Conservation (phyloP, 2,888 invertebrate species). For the Drosophila meridiana region DNA sequence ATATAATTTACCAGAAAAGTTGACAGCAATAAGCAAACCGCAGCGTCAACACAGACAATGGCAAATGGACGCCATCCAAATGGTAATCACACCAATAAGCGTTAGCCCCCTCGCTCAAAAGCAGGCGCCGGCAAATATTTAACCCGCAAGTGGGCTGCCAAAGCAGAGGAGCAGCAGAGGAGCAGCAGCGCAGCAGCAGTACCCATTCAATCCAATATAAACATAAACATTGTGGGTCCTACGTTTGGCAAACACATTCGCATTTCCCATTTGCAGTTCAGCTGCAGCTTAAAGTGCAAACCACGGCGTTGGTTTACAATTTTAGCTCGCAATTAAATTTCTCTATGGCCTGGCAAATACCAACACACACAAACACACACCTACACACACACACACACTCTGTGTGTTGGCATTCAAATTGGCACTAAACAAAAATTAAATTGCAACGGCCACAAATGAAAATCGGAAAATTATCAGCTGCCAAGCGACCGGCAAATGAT, state of each 20-base stretch:
- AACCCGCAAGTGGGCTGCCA: conserved; percentile 40
- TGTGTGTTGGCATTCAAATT: conserved; percentile 37
- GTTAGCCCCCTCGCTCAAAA: conserved; percentile 18
- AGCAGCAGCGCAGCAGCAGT: neutral
- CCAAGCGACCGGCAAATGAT: conserved; percentile 51
- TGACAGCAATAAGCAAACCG: conserved; percentile 26
- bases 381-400: conserved; percentile 8
- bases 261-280: conserved; percentile 33
- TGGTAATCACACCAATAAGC: conserved; percentile 54
- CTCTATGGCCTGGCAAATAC: conserved; percentile 17
- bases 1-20: conserved; percentile 19
- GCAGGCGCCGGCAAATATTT: conserved; percentile 50
- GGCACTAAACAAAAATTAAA: conserved; percentile 69
- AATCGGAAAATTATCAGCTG: conserved; percentile 67
- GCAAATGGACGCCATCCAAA: conserved; percentile 18
- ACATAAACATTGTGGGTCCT: conserved; percentile 35
- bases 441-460: conserved; percentile 62
- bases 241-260: conserved; percentile 57
- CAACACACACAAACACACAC: conserved; percentile 17
- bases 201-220: conserved; percentile 22
- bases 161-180: neutral
- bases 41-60: conserved; percentile 25
- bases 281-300: conserved; percentile 63
- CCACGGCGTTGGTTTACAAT: conserved; percentile 53
- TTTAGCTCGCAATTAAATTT: conserved; percentile 73